phyloP scores from a whole-genome alignment of 2,113 vertebrate genomes.

The Mormoops blainvillei region DNA sequence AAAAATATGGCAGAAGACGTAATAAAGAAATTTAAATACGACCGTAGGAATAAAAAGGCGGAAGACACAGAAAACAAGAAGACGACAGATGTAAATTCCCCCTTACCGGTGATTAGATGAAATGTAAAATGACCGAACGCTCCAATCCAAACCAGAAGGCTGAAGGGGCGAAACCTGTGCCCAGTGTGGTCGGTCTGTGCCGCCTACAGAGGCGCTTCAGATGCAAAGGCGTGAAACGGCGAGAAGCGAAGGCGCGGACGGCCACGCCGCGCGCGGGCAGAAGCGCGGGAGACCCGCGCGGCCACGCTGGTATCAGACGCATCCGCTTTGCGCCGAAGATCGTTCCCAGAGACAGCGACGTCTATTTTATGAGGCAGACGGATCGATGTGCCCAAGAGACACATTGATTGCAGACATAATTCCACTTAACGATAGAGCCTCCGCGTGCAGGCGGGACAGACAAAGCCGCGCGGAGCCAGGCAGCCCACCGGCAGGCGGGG shows the following conservation, averaged over 20 bases:
- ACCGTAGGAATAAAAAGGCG: neutral
- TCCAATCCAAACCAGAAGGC: neutral
- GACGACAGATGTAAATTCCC: neutral
- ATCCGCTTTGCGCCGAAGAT: fast-evolving
- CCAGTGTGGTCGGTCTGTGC: fast-evolving
- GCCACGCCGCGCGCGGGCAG: too few relatives aligned
- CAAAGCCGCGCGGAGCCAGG: fast-evolving
- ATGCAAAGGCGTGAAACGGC: too few relatives aligned
- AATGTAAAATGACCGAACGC: neutral
- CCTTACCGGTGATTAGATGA: neutral
- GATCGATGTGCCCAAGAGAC: too few relatives aligned
- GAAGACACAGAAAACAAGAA: fast-evolving
- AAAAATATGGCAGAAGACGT: neutral
- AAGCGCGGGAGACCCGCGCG: too few relatives aligned
- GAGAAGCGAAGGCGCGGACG: fast-evolving
- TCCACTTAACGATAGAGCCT: neutral
- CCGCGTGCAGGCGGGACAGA: fast-evolving
- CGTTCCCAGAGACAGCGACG: neutral
- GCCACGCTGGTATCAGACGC: fast-evolving
- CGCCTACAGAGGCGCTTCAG: neutral
- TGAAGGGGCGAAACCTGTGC: neutral
- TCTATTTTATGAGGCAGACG: too few relatives aligned
- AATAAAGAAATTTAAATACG: neutral
- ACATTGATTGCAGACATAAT: fast-evolving
- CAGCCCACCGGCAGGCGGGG: fast-evolving